These are phyloP conservation scores for Calypte anna DNA, from an alignment of 2,113 vertebrate species.

Conservation along the genomic window DNA sequence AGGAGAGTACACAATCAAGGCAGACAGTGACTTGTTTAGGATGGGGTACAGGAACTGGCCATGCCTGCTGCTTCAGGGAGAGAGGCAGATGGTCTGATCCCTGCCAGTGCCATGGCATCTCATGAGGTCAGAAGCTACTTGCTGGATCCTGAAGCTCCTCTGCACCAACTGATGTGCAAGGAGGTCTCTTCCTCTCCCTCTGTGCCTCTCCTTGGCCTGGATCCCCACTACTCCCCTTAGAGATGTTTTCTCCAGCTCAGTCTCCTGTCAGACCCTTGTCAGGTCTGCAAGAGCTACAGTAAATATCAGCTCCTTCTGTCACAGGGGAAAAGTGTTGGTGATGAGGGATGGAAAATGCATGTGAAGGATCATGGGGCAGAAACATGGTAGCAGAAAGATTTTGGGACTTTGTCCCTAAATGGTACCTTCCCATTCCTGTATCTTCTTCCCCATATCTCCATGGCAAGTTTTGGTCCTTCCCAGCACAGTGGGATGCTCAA, in stretches of 20 bases:
- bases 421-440: not conserved
- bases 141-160: not conserved
- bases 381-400: not conserved
- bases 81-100: not conserved
- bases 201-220: not conserved
- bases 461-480: not conserved
- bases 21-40: not conserved
- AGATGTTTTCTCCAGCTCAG: not conserved
- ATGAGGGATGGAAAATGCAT: not conserved
- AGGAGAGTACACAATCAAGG: not conserved
- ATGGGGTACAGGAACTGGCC: not conserved
- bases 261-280: fast-evolving
- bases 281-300: not conserved
- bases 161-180: not conserved
- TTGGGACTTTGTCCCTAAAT: not conserved
- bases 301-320: not conserved
- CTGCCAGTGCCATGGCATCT: not conserved
- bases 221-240: not conserved
- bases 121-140: not conserved
- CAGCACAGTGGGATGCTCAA: not conserved
- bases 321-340: fast-evolving
- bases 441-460: not conserved
- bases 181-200: not conserved
- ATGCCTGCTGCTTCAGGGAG: not conserved
- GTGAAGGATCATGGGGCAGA: not conserved